A percentile compares a stretch with the other conserved stretches of the same genome.
These are phyloP conservation scores for Pipistrellus pygmaeus DNA, from an alignment of 2,797 vertebrate genomes.

Conservation along the genomic window DNA sequence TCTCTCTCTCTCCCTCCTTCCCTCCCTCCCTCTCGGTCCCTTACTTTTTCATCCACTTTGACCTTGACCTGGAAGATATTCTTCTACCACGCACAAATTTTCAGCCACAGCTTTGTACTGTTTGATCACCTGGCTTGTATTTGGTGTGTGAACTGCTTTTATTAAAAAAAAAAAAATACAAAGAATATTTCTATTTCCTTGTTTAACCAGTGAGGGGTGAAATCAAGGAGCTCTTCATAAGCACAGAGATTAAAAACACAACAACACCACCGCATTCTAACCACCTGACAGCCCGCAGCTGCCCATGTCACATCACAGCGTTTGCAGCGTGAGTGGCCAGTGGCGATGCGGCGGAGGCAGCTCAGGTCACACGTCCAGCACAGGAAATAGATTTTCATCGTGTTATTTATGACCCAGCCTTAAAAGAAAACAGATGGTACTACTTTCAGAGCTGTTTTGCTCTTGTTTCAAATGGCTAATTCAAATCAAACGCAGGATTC, in stretches of 20 bases:
- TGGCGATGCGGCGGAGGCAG: constrained; percentile 68
- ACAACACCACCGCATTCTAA: background rate
- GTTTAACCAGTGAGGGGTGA: constrained; percentile 71
- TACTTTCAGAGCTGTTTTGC: constrained; percentile 81
- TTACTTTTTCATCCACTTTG: constrained; percentile 61
- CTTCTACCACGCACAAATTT: constrained; percentile 49
- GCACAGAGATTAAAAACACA: constrained; percentile 65
- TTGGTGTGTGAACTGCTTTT: constrained; percentile 27
- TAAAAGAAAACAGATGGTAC: constrained; percentile 86
- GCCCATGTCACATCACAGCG: constrained; percentile 59
- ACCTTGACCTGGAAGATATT: constrained; percentile 46
- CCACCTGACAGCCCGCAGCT: constrained; percentile 44
- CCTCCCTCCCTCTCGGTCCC: background rate
- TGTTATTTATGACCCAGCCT: constrained; percentile 86
- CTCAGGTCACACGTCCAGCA: constrained; percentile 83
- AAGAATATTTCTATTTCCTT: constrained; percentile 69
- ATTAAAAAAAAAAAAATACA: background rate
- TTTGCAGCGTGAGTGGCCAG: constrained; percentile 74
- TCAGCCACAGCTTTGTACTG: constrained; percentile 54
- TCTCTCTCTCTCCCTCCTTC: accelerated
- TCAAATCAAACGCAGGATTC: constrained; percentile 84
- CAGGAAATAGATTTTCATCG: constrained; percentile 83
- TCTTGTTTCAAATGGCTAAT: constrained; percentile 84
- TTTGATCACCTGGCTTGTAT: background rate
- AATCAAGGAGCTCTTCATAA: constrained; percentile 68